These are phyloP conservation scores for Caerostris darwini DNA, from an alignment of 1,140 invertebrate genomes.

Conservation along the genomic window DNA sequence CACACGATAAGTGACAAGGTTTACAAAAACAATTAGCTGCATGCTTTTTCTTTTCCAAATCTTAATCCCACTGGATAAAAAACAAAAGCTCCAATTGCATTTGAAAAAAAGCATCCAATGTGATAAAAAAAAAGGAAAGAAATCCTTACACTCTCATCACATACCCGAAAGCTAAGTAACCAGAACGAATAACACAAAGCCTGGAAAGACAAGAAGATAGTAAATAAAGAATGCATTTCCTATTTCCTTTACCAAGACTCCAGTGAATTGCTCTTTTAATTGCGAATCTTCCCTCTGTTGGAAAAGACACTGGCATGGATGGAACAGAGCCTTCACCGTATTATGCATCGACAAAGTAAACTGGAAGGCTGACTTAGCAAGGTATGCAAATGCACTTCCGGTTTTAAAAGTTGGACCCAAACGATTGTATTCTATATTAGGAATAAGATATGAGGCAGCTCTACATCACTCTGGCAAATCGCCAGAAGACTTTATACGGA, in stretches of 20 bases:
- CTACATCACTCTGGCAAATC: constrained; percentile 19
- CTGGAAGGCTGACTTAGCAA: neutral
- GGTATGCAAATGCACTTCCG: constrained; percentile 59
- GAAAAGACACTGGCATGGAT: neutral
- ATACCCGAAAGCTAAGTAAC: constrained; percentile 1
- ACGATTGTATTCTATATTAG: constrained; percentile 39
- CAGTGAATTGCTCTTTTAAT: constrained; percentile 43
- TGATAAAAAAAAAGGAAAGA: neutral
- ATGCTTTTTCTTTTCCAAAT: no score
- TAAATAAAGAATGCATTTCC: constrained; percentile 48
- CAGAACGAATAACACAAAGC: neutral
- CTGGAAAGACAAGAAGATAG: neutral
- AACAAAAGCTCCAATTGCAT: neutral
- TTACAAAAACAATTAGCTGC: no score
- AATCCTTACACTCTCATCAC: neutral
- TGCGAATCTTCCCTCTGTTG: neutral
- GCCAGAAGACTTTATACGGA: constrained; percentile 57
- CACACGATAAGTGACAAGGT: no score
- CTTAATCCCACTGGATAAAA: no score
- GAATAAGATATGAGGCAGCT: constrained; percentile 3
- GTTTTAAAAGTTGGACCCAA: constrained; percentile 3
- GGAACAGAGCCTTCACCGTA: neutral
- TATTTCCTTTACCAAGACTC: neutral
- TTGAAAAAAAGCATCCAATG: neutral
- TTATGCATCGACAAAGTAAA: constrained; percentile 39